A percentile compares a stretch with the other conserved stretches of the same genome.
These are phyloP conservation scores for Oxyruncus cristatus DNA, from an alignment of 2,113 vertebrate species.

Conservation along the genomic window DNA sequence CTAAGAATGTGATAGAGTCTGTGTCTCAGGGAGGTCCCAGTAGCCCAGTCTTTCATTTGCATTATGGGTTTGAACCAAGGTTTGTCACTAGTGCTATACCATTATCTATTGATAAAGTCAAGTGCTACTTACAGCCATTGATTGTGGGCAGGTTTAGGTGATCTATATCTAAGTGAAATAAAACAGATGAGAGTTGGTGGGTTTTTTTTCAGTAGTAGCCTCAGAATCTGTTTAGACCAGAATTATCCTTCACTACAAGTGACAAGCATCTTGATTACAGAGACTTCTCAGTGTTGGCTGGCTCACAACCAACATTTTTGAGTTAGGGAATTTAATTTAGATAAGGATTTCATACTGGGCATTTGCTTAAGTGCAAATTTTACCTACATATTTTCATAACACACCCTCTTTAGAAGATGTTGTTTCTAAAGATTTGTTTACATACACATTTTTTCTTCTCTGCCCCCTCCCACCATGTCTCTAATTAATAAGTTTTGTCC, in stretches of 20 bases:
- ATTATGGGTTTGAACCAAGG: background rate
- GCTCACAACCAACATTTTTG: background rate
- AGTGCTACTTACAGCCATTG: background rate
- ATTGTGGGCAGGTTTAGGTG: background rate
- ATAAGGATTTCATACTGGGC: background rate
- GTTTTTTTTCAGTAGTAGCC: background rate
- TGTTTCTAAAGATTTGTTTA: background rate
- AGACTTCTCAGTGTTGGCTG: background rate
- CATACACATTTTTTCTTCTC: background rate
- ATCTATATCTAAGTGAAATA: background rate
- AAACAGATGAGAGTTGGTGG: background rate
- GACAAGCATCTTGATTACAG: background rate
- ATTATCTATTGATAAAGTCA: background rate
- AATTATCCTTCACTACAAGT: background rate
- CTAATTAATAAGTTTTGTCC: background rate
- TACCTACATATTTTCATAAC: background rate
- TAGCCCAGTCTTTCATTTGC: background rate
- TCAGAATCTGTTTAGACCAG: background rate
- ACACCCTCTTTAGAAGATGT: background rate
- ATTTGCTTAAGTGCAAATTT: background rate
- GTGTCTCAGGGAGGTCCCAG: background rate
- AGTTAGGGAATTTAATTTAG: background rate
- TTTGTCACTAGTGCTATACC: background rate
- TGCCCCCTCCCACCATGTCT: background rate
- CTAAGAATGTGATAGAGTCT: background rate